A percentile compares a stretch with the other conserved stretches of the same genome.
These are phyloP conservation scores for Drosophila aldrichi DNA, from an alignment of 2,888 invertebrate genomes.

Conservation along the genomic window DNA sequence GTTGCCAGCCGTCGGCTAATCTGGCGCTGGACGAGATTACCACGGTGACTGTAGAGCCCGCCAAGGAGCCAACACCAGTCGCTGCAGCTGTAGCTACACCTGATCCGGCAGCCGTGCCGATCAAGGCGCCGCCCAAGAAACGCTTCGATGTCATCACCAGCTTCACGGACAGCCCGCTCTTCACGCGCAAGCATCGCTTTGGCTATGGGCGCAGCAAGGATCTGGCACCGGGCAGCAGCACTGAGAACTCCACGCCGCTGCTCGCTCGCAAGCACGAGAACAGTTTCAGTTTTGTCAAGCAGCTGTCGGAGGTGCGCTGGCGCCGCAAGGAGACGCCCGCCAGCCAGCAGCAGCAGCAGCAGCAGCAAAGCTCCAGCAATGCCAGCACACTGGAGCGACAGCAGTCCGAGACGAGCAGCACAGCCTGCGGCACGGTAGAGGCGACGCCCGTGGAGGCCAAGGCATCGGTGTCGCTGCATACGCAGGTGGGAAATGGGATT, in stretches of 20 bases:
- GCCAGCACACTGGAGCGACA: slow-evolving; percentile 63
- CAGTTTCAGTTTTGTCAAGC: slow-evolving; percentile 84
- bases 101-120: slow-evolving; percentile 13
- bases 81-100: slow-evolving; percentile 6
- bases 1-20: slow-evolving; percentile 67
- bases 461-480: slow-evolving; percentile 85
- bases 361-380: slow-evolving; percentile 40
- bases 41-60: slow-evolving; percentile 46
- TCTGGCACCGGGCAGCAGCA: slow-evolving; percentile 56
- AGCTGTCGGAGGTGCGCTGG: slow-evolving; percentile 84
- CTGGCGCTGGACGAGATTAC: slow-evolving; percentile 64
- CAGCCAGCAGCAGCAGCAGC: slow-evolving; percentile 40
- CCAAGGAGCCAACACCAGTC: slow-evolving; percentile 34
- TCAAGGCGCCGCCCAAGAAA: slow-evolving; percentile 75
- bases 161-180: slow-evolving; percentile 85
- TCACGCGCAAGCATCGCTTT: slow-evolving; percentile 85
- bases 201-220: slow-evolving; percentile 82
- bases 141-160: slow-evolving; percentile 85
- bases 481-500: slow-evolving; percentile 77
- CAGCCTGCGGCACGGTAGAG: slow-evolving; percentile 76
- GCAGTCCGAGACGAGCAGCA: slow-evolving; percentile 46
- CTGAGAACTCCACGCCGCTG: slow-evolving; percentile 82
- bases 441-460: slow-evolving; percentile 85
- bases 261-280: slow-evolving; percentile 83
- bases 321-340: slow-evolving; percentile 82